Evolutionary conservation across 2,888 invertebrate genomes (phyloP), one percentile per base, ranked within the genome.

Genomic region (Andrena minutula): DNA sequence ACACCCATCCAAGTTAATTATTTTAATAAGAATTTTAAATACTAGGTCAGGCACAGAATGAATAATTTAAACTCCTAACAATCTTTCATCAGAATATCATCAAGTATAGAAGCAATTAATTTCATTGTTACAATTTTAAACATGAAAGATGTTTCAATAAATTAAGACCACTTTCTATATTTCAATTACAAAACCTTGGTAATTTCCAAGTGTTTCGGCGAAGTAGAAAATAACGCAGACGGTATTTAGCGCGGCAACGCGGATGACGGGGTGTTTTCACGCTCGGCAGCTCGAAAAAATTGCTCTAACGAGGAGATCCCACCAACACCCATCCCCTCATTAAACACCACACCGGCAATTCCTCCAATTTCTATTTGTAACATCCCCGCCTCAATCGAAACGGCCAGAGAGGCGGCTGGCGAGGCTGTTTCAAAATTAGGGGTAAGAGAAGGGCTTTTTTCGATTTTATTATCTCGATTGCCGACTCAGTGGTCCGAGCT

Each of bases 1-100:
- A 16, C 96, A 96, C 0, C 96, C 35, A 41, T 1, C 41, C 3
- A 41, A 1, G 12, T 41, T 41, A 41, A 41, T 4, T 41, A 41
- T 1, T 16, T 16, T 16, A 41, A 41, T 16, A 41, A 16, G 12
- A 41, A 41, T 41, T 0, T 41, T 16, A 16, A 41, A 41, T 12
- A 4, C 41, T 1, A 2, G 12, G 41, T 41, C 41, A 41, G 12
- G 4, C 41, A 1, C 12, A 4, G 41, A 0, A 12, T 41, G 12
- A 41, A 41, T 0, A 12, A 41, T 41, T 12, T 41, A 41, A 12
- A 41, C 41, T 41, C 41, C 41, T 12, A 41, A 12, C 4, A 12
- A 41, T 16, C 16, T 16, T 16, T n/a, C n/a, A n/a, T n/a, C n/a
- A n/a, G n/a, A n/a, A n/a, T n/a, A n/a, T n/a, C 41, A 41, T 41